phyloP scores from a whole-genome alignment of 2,888 invertebrate species.

The Platerodrilus igneus region DNA sequence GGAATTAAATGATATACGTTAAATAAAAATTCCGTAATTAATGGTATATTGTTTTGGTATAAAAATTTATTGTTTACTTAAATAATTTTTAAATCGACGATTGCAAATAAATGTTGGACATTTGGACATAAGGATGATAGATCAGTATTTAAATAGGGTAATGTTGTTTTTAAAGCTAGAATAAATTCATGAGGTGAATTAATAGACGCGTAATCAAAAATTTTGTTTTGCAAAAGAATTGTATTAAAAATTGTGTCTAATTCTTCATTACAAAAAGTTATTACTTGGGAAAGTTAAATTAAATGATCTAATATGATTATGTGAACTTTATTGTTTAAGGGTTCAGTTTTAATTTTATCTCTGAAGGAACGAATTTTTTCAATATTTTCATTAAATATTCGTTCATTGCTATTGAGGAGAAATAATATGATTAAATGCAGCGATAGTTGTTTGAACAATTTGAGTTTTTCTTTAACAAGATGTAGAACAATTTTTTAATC shows the following conservation, averaged over 20 bases:
- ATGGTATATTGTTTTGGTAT: background rate
- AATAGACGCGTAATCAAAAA: too few species aligned
- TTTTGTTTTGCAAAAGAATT: too few species aligned
- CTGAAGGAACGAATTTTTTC: background rate
- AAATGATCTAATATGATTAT: background rate
- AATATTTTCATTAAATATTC: slow-evolving; percentile 2
- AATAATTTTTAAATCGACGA: slow-evolving; percentile 4
- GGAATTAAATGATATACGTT: slow-evolving; percentile 3
- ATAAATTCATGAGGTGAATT: background rate
- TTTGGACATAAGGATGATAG: background rate
- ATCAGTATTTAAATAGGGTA: background rate
- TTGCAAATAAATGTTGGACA: background rate
- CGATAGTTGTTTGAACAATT: background rate
- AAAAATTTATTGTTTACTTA: slow-evolving; percentile 3
- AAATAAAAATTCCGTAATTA: slow-evolving; percentile 3
- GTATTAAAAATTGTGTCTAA: background rate
- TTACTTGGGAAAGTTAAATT: background rate
- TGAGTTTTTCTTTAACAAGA: background rate
- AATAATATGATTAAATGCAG: too few species aligned
- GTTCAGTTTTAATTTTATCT: background rate
- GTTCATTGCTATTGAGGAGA: background rate
- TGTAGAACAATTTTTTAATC: background rate
- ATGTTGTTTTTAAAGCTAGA: background rate
- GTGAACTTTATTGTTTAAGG: background rate
- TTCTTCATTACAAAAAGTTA: background rate